A percentile compares a stretch with the other conserved stretches of the same genome.
phyloP scores from a whole-genome alignment of 2,888 invertebrate genomes.

The Tenthredo livida region DNA sequence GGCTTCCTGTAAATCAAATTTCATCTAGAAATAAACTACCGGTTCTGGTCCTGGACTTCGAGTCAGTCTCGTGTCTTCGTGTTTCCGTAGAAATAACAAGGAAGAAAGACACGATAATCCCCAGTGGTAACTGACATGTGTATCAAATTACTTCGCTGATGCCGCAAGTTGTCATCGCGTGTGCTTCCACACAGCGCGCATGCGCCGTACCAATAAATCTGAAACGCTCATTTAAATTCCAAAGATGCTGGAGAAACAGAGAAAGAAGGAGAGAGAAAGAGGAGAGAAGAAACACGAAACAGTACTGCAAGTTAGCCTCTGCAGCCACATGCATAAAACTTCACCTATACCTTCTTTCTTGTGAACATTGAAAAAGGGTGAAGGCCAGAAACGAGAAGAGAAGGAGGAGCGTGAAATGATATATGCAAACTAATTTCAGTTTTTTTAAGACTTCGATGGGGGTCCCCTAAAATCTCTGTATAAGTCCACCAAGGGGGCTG shows the following conservation, averaged over 20 bases:
- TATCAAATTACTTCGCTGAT: slow-evolving; percentile 52
- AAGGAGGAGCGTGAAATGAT: slow-evolving; percentile 44
- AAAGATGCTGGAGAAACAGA: slow-evolving; percentile 27
- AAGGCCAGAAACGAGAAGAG: neutral
- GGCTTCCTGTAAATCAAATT: slow-evolving; percentile 43
- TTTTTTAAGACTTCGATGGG: slow-evolving; percentile 54
- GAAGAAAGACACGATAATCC: slow-evolving; percentile 50
- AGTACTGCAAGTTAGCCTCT: slow-evolving; percentile 1
- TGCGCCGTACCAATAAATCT: slow-evolving; percentile 56
- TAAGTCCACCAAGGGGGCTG: neutral
- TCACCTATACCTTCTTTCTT: neutral
- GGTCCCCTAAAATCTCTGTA: neutral
- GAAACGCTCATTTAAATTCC: slow-evolving; percentile 57
- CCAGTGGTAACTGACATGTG: slow-evolving; percentile 47
- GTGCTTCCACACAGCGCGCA: slow-evolving; percentile 50
- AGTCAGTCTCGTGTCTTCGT: slow-evolving; percentile 2
- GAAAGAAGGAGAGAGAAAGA: slow-evolving; percentile 5
- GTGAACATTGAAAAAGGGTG: neutral
- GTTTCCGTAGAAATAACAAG: slow-evolving; percentile 47
- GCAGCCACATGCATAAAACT: neutral
- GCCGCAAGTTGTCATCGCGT: slow-evolving; percentile 58
- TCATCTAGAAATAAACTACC: slow-evolving; percentile 48
- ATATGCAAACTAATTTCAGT: slow-evolving; percentile 55
- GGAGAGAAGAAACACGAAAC: neutral
- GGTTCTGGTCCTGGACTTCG: slow-evolving; percentile 18